Evolutionary conservation across 2,113 vertebrate species (phyloP), one percentile per base, ranked within the genome.

Genomic region (Lepus americanus): DNA sequence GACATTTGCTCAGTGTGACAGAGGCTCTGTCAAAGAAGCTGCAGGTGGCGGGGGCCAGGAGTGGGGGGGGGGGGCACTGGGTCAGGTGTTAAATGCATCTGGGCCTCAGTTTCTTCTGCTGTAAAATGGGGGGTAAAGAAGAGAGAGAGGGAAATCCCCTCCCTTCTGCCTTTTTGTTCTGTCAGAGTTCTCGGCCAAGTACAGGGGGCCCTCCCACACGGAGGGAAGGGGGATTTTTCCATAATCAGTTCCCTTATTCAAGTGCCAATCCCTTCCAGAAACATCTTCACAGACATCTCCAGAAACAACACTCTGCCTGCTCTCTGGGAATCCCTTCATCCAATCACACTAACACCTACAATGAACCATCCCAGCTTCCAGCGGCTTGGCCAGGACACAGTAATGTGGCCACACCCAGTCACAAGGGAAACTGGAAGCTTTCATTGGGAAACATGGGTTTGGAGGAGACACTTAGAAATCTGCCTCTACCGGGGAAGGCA

Each of bases 101-200:
- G 6, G 59, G 19, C 53, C 59, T 86, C 77, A 33, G 29, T 82
- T 67, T 96, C 31, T 85, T 76, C 49, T 31, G 81, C 66, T 81
- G 49, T 66, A 61, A 87, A 70, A 63, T 3, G 53, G 39, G 12
- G 6, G n/a, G 22, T 69, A 63, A 67, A 55, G 14, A 3, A 73
- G 9, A 73, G 17, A 61, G 33, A 44, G 6, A 25, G 44, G 1
- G 7, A 5, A 36, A 17, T 74, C 44, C 49, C 31, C n/a, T 27
- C 20, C 29, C 6, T 39, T 74, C 31, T 33, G 29, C 31, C 29
- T 74, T 39, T 39, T 27, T 59, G 69, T 33, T 64, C 27, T n/a
- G 31, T 31, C 31, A 10, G 33, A 39, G 20, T 2, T 11, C 66
- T 87, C 5, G 3, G 13, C 25, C 77, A n/a, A 66, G 20, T 13